phyloP scores from a whole-genome alignment of 2,797 vertebrate species.

The Geotrypetes seraphini region DNA sequence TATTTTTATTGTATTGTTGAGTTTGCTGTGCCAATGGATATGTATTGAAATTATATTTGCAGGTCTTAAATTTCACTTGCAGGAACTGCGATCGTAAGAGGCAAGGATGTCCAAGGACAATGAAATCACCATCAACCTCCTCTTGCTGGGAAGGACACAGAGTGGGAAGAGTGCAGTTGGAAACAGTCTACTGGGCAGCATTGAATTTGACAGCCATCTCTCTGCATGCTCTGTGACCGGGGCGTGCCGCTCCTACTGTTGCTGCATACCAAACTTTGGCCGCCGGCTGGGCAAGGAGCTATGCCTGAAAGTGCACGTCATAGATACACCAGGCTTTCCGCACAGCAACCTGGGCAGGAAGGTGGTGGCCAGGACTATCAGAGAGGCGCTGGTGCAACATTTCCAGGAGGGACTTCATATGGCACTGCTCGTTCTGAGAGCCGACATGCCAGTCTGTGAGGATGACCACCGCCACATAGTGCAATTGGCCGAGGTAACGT shows the following conservation, averaged over 20 bases:
- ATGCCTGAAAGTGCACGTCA: constrained; percentile 43
- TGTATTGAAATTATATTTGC: too few species aligned
- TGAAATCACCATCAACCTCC: constrained; percentile 51
- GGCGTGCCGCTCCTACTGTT: constrained; percentile 25
- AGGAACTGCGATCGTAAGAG: too few species aligned
- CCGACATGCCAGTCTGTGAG: constrained; percentile 38
- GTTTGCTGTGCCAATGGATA: too few species aligned
- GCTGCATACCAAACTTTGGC: constrained; percentile 26
- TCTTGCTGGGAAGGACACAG: constrained; percentile 62
- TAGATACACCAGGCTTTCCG: constrained; percentile 64
- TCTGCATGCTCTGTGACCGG: constrained; percentile 43
- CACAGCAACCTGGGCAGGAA: constrained; percentile 36
- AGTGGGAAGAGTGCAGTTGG: constrained; percentile 71
- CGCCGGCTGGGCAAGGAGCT: constrained; percentile 44
- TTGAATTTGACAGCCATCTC: constrained; percentile 47
- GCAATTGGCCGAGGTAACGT: constrained; percentile 46
- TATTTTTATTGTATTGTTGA: too few species aligned
- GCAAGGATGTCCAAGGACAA: constrained; percentile 29
- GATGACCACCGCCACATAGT: constrained; percentile 25
- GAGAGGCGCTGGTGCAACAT: constrained; percentile 29
- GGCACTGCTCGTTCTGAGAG: constrained; percentile 57
- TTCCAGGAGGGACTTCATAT: constrained; percentile 61
- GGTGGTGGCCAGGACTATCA: constrained; percentile 24
- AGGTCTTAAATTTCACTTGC: too few species aligned
- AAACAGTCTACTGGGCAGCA: constrained; percentile 66